Evolutionary conservation across 2,888 invertebrate species (phyloP), one percentile per base, ranked within the genome.

Genomic region (Drosophila mayaguana): DNA sequence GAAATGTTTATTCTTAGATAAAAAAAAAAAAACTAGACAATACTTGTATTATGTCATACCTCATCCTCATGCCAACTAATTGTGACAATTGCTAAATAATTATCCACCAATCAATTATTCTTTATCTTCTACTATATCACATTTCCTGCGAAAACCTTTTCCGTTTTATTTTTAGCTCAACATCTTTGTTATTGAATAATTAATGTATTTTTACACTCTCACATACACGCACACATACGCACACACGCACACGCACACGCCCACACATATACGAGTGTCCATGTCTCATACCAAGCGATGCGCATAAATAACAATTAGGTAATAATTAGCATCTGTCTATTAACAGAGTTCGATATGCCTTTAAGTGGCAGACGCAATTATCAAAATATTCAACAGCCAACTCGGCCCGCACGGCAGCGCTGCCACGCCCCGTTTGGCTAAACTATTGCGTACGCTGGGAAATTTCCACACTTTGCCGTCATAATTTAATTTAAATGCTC

Each of bases 401-500:
- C 20, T 3, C 43, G 3, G 11, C 38, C 32, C 18, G 20, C n/a
- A 9, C 16, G 20, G n/a, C 42, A 7, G 7, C 38, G 12, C 34
- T 16, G 16, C 12, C 32, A 28, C 42, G 55, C 34, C 51, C n/a
- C 43, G n/a, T 38, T 40, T 14, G 25, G 40, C 16, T 18, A 40
- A 59, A 57, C 46, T 43, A 46, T 36, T 55, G 40, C 32, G 57
- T 57, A 43, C 48, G 28, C 38, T 25, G 42, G 56, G 51, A 50
- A 63, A 70, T 79, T 70, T 67, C 71, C 69, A 63, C 77, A 74
- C 86, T 75, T 80, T 74, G 65, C 72, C 51, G 70, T 62, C 82
- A 88, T 89, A 84, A 84, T 89, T 84, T 89, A 84, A 89, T 84
- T 84, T 87, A 87, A 84, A 87, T 89, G 79, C 87, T 84, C 87